Percentiles rank a stretch among this genome's conserved stretches.
Evolutionary conservation across 2,113 vertebrate species (phyloP).

Genomic region (Eidolon helvum): DNA sequence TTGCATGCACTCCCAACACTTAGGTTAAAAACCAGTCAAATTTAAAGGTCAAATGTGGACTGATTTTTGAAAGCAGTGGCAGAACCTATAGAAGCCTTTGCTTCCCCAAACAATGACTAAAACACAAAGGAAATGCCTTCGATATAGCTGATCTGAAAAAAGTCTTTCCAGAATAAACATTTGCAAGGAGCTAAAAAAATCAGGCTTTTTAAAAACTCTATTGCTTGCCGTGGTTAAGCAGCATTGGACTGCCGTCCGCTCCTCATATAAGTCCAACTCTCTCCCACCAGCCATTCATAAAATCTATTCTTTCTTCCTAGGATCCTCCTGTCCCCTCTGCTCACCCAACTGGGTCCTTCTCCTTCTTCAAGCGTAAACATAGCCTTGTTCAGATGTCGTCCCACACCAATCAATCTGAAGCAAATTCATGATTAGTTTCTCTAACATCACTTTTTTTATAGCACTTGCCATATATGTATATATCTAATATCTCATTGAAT

Average conservation of each 20-base stretch:
- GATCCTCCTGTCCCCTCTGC: not conserved
- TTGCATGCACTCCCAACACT: not conserved
- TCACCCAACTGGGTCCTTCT: not conserved
- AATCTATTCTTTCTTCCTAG: not conserved
- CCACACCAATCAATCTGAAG: not conserved
- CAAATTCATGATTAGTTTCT: not conserved
- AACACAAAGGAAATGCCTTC: conserved; percentile 19
- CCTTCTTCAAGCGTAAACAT: not conserved
- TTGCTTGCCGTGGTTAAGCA: not conserved
- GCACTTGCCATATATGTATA: not conserved
- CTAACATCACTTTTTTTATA: not conserved
- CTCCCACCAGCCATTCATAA: not conserved
- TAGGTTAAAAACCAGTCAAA: not conserved
- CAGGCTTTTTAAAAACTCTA: not conserved
- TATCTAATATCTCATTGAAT: not conserved
- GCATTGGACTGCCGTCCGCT: not conserved
- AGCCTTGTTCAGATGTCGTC: not conserved
- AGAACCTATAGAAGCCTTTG: not conserved
- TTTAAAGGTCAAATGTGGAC: not conserved
- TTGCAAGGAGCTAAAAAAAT: not conserved
- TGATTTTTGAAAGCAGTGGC: not conserved
- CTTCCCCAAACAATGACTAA: not conserved
- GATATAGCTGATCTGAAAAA: not conserved
- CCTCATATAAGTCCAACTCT: not conserved
- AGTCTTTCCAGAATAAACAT: not conserved